These are phyloP conservation scores for Limnodromus scolopaceus DNA, from an alignment of 2,797 vertebrate genomes.

Conservation along the genomic window DNA sequence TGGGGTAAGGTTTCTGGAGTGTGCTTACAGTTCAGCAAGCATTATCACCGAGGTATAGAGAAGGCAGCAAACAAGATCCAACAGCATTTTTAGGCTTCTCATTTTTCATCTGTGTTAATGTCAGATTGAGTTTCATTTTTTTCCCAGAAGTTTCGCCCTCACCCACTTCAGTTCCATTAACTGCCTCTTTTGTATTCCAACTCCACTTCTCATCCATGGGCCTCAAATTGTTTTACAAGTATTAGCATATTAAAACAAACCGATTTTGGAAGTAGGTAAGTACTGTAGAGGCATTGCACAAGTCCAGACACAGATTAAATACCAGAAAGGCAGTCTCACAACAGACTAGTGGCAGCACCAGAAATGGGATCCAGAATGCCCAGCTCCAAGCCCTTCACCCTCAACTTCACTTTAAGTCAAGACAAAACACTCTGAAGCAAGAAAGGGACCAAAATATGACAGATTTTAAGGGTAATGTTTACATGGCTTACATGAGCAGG, in stretches of 20 bases:
- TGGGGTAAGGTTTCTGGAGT: not conserved
- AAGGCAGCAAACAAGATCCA: not conserved
- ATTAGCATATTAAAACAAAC: not conserved
- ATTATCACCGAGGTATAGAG: not conserved
- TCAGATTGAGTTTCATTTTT: not conserved
- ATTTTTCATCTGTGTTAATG: not conserved
- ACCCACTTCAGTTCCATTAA: not conserved
- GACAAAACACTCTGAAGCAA: not conserved
- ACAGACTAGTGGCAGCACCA: not conserved
- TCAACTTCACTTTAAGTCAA: not conserved
- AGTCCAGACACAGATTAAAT: slow-evolving; percentile 27
- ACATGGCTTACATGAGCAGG: not conserved
- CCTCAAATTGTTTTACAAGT: not conserved
- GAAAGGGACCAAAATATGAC: not conserved
- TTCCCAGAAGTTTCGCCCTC: not conserved
- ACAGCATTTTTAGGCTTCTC: not conserved
- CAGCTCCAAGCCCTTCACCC: not conserved
- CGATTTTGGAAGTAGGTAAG: slow-evolving; percentile 14
- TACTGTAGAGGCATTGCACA: not conserved
- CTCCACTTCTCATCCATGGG: not conserved
- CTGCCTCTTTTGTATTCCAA: not conserved
- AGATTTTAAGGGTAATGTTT: not conserved
- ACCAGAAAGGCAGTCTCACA: not conserved
- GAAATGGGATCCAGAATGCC: not conserved
- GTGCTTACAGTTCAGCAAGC: not conserved